Percentiles rank a stretch among this genome's conserved stretches.
Conservation (phyloP, 53 echinoderm and acorn worm species). For the Hippasteria phrygiana region DNA sequence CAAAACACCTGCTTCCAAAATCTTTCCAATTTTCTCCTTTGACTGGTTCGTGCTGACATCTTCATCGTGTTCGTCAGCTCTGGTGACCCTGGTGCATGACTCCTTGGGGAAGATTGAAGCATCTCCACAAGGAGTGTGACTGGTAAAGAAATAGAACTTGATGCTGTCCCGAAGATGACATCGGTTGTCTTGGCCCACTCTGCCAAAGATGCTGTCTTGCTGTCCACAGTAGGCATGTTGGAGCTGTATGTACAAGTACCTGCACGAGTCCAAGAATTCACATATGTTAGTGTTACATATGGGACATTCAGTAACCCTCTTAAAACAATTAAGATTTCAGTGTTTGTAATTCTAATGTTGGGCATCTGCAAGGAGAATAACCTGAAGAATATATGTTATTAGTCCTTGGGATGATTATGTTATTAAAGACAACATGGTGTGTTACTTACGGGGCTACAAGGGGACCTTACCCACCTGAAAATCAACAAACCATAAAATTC, state of each 20-base stretch:
- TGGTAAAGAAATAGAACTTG: slow-evolving; percentile 83
- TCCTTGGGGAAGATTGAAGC: slow-evolving; percentile 93
- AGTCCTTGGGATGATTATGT: no score
- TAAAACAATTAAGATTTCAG: no score
- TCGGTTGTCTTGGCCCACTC: slow-evolving; percentile 41
- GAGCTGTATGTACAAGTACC: slow-evolving; percentile 84
- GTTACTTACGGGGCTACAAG: no score
- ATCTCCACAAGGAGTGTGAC: slow-evolving; percentile 97
- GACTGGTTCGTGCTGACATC: not conserved
- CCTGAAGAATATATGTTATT: no score
- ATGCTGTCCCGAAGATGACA: slow-evolving; percentile 71
- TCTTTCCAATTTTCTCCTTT: not conserved
- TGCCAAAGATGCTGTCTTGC: slow-evolving; percentile 70
- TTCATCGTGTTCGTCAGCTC: not conserved
- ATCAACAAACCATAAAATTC: no score
- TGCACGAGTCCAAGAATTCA: not conserved
- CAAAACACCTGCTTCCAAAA: not conserved
- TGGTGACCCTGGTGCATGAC: not conserved
- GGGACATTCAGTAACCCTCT: no score
- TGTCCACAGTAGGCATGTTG: slow-evolving; percentile 48
- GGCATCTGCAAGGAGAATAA: no score
- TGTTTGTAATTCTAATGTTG: no score
- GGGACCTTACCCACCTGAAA: no score
- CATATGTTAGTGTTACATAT: no score
- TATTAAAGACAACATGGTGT: no score